Evolutionary conservation across 2,888 invertebrate genomes (phyloP).

Genomic region (Actias luna): DNA sequence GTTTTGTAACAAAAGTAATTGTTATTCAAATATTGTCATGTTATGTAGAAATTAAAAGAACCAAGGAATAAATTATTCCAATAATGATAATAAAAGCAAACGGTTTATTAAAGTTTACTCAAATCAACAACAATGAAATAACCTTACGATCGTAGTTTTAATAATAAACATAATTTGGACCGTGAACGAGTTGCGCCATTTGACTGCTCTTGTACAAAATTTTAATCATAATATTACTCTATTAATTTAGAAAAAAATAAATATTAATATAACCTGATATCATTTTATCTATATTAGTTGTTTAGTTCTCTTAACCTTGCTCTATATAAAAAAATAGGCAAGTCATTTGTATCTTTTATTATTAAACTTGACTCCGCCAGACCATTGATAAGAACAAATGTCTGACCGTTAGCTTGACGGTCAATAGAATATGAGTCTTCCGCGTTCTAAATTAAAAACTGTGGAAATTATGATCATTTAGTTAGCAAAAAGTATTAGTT

Average conservation of each 20-base stretch:
- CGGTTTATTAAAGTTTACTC: too few relatives aligned
- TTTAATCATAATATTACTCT: background rate
- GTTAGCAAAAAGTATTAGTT: too few relatives aligned
- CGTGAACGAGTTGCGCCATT: background rate
- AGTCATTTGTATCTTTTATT: constrained; percentile 12
- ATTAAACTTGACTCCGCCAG: constrained; percentile 19
- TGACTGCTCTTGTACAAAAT: background rate
- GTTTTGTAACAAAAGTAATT: too few relatives aligned
- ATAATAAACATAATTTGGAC: background rate
- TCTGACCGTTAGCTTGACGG: background rate
- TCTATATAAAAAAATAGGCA: background rate
- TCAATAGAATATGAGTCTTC: background rate
- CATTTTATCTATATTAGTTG: background rate
- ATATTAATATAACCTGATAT: background rate
- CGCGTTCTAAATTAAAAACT: background rate
- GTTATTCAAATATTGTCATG: too few relatives aligned
- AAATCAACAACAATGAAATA: background rate
- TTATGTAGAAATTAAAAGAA: too few relatives aligned
- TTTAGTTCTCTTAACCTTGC: constrained; percentile 7
- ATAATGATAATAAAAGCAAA: too few relatives aligned
- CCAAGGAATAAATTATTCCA: too few relatives aligned
- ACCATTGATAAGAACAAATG: constrained; percentile 17
- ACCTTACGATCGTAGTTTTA: too few relatives aligned
- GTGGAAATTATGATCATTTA: too few relatives aligned
- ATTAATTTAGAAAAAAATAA: background rate